These are phyloP conservation scores for Zygaena filipendulae DNA, from an alignment of 2,888 invertebrate species.

Conservation along the genomic window DNA sequence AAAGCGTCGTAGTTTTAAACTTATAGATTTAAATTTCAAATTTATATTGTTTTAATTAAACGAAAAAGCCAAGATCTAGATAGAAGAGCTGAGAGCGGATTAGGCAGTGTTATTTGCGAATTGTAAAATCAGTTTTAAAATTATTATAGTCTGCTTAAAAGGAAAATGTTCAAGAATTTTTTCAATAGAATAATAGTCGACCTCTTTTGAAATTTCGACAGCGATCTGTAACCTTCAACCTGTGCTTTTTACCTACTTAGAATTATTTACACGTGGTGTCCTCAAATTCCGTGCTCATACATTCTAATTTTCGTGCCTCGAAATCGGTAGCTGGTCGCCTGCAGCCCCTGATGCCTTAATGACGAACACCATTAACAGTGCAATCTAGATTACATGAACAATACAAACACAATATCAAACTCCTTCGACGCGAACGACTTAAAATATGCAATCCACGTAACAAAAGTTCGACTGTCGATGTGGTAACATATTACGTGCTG, in stretches of 20 bases:
- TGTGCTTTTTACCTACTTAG: conserved; percentile 52
- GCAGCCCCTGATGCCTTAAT: conserved; percentile 53
- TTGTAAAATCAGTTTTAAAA: conserved; percentile 37
- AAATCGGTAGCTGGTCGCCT: conserved; percentile 56
- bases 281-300: too few relatives aligned
- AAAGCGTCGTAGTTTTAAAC: conserved; percentile 27
- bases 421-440: conserved; percentile 39
- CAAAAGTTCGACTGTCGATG: too few relatives aligned
- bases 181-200: too few relatives aligned
- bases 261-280: too few relatives aligned
- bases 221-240: too few relatives aligned
- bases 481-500: conserved; percentile 51
- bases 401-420: conserved; percentile 40
- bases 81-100: conserved; percentile 53
- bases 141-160: conserved; percentile 34
- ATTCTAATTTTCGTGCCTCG: conserved; percentile 41
- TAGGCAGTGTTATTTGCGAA: conserved; percentile 66
- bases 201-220: too few relatives aligned
- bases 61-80: conserved; percentile 57
- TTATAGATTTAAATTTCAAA: too few relatives aligned
- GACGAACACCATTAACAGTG: conserved; percentile 35
- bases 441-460: too few relatives aligned
- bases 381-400: conserved; percentile 55
- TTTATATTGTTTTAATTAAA: too few relatives aligned
- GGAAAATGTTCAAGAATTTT: too few relatives aligned